Base-by-base conservation (phyloP, 2,113 vertebrate species). In the Spizaetus ornatus region DNA sequence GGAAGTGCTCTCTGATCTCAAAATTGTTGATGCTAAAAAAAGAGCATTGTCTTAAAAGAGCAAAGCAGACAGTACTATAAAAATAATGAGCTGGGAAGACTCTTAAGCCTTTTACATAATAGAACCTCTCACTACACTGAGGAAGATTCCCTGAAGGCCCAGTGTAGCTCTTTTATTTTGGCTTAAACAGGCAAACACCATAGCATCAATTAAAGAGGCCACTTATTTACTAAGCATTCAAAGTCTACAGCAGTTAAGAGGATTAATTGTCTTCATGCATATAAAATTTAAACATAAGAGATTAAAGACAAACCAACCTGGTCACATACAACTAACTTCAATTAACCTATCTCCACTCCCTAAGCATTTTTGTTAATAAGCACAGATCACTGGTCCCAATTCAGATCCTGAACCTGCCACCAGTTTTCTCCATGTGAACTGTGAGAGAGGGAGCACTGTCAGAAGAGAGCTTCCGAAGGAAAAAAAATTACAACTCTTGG, bases 271-370 rank as follows among this genome's bases (percentile, higher is more conserved):
- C 96, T 95, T 94, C 96, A 95, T 95, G 96, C 90, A 94, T 96
- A 96, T 93, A 95, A 98, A 96, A 97, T 96, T 97, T 90, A 93
- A 95, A 96, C 96, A 91, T 95, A 97, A 95, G 84, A 97, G 88
- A 97, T 96, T 97, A 92, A 97, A 97, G 97, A 97, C 81, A 98
- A 97, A 97, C 95, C 96, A 93, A 91, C 93, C 84, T 94, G 86
- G 90, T 97, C 96, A 97, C 95, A 95, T 80, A 95, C 90, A 96
- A 92, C 92, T 96, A 95, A 96, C 92, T 97, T 96, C 97, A 97
- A 97, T 97, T 97, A 97, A 94, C 96, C 92, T 95, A 91, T 81
- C 72, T 95, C 90, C 16, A 91, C 92, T 77, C 95, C 66, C 56
- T 59, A 94, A 89, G 96, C 88, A 67, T 95, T 95, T 97, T 80